Evolutionary conservation across 2,797 vertebrate species (phyloP).

Genomic region (Hozukius guyotensis): DNA sequence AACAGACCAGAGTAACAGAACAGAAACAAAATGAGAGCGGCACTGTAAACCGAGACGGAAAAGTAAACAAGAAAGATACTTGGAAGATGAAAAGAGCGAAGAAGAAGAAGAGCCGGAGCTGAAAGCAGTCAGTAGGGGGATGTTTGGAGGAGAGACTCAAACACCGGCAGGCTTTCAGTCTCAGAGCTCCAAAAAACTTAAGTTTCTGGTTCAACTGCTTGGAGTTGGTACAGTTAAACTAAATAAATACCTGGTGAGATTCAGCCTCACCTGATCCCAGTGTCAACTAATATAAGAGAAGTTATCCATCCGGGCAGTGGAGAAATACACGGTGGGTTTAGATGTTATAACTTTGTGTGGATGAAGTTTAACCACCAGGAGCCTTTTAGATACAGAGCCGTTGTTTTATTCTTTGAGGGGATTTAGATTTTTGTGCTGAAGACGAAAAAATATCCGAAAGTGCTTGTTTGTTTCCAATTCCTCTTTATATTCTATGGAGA

Average conservation of each 20-base stretch:
- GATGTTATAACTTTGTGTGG: not conserved
- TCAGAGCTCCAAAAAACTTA: constrained; percentile 5
- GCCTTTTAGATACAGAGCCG: not conserved
- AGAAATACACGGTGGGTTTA: not conserved
- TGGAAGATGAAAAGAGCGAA: constrained; percentile 30
- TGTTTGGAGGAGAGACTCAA: constrained; percentile 21
- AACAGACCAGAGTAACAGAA: constrained; percentile 21
- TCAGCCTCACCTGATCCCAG: not conserved
- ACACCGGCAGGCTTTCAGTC: constrained; percentile 19
- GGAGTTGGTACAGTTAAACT: constrained; percentile 14
- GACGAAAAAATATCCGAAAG: not conserved
- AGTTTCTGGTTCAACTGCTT: constrained; percentile 20
- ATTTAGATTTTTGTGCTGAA: not conserved
- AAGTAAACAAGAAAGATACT: constrained; percentile 35
- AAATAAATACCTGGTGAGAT: constrained; percentile 10
- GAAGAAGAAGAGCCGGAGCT: constrained; percentile 6
- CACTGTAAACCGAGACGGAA: constrained; percentile 21
- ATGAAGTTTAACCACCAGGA: not conserved
- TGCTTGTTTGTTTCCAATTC: not conserved
- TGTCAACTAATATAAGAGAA: not conserved
- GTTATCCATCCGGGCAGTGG: not conserved
- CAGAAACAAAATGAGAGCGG: constrained; percentile 21
- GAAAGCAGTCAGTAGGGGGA: constrained; percentile 22
- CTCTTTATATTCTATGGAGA: not conserved
- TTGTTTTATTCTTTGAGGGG: not conserved